Conservation (phyloP, 2,888 invertebrate species). For the Lordiphosa andalusiaca region DNA sequence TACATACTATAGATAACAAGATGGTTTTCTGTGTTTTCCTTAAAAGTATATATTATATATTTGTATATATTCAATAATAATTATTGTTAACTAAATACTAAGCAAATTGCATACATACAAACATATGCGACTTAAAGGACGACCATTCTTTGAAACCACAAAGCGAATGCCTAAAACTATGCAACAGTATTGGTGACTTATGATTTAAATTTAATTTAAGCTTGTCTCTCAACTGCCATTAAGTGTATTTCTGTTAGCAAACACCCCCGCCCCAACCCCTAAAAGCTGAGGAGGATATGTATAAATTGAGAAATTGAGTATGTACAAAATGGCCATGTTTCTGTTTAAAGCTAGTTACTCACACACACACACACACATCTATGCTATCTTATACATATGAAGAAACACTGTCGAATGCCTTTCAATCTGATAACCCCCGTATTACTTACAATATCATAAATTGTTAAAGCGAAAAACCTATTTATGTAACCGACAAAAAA, state of each 20-base stretch:
- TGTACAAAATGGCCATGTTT: slow-evolving; percentile 50
- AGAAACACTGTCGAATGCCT: slow-evolving; percentile 64
- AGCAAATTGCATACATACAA: slow-evolving; percentile 30
- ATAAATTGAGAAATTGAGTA: slow-evolving; percentile 24
- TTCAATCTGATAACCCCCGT: slow-evolving; percentile 54
- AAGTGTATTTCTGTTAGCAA: slow-evolving; percentile 30
- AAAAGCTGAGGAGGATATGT: slow-evolving; percentile 12
- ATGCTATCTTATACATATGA: slow-evolving; percentile 34
- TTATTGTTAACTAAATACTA: slow-evolving; percentile 73
- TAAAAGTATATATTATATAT: slow-evolving; percentile 54
- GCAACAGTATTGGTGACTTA: slow-evolving; percentile 12
- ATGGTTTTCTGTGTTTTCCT: slow-evolving; percentile 72
- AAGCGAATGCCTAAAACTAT: slow-evolving; percentile 12
- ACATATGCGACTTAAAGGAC: too few species aligned
- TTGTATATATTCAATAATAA: slow-evolving; percentile 30
- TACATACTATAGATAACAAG: slow-evolving; percentile 30
- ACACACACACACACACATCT: slow-evolving; percentile 21
- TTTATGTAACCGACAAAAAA: slow-evolving; percentile 24
- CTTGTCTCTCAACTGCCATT: slow-evolving; percentile 46
- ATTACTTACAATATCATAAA: slow-evolving; percentile 49
- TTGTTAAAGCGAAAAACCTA: slow-evolving; percentile 55
- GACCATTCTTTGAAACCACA: slow-evolving; percentile 46
- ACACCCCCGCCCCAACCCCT: too few species aligned
- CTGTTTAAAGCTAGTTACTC: slow-evolving; percentile 60
- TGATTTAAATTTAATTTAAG: slow-evolving; percentile 35